A percentile compares a stretch with the other conserved stretches of the same genome.
Evolutionary conservation across 2,113 vertebrate genomes (phyloP).

Genomic region (Scopus umbretta): DNA sequence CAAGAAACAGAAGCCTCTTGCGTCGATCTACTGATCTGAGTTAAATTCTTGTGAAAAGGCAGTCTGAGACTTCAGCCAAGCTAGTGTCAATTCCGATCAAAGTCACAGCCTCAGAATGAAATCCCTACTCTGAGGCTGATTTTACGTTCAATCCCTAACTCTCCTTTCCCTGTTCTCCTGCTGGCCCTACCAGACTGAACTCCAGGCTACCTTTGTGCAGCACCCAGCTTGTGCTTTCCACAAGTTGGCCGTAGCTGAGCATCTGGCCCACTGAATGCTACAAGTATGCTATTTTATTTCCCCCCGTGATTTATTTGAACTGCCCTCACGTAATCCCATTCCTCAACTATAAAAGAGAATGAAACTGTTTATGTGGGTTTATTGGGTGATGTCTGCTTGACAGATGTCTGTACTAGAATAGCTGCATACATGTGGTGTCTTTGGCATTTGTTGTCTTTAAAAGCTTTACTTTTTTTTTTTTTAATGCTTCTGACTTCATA

Average conservation of each 20-base stretch:
- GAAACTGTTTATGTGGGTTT: slow-evolving; percentile 69
- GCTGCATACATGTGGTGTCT: slow-evolving; percentile 61
- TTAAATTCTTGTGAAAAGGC: background rate
- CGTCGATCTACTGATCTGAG: background rate
- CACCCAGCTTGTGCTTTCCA: background rate
- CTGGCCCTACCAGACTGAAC: slow-evolving; percentile 5
- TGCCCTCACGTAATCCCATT: slow-evolving; percentile 69
- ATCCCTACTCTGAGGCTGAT: background rate
- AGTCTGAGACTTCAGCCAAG: background rate
- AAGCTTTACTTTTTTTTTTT: slow-evolving; percentile 61
- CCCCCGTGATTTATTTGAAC: slow-evolving; percentile 71
- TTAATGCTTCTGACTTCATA: slow-evolving; percentile 59
- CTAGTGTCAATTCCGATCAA: background rate
- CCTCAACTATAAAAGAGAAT: slow-evolving; percentile 72
- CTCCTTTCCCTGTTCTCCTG: background rate
- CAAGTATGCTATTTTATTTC: slow-evolving; percentile 62
- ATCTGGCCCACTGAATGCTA: slow-evolving; percentile 55
- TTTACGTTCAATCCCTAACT: background rate
- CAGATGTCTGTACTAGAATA: slow-evolving; percentile 73
- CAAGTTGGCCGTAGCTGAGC: background rate
- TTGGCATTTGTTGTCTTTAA: slow-evolving; percentile 62
- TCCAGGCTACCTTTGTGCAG: slow-evolving; percentile 10
- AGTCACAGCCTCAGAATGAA: background rate
- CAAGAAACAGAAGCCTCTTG: background rate
- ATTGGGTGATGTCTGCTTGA: slow-evolving; percentile 70